Conservation (phyloP, 2,113 vertebrate species). For the Scophthalmus maximus region DNA sequence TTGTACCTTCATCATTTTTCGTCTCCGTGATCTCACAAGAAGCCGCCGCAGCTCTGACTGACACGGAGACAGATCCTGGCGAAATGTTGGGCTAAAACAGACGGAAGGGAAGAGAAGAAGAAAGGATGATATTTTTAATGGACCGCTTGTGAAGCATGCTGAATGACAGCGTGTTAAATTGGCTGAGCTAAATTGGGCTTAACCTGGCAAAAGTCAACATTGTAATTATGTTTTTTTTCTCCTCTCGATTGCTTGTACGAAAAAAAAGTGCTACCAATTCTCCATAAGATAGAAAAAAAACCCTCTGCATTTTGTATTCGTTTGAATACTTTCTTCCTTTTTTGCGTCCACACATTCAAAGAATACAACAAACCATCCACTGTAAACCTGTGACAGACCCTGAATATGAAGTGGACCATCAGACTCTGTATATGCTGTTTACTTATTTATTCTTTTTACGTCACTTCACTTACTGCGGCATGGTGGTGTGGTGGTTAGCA, state of each 20-base stretch:
- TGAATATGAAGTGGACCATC: not conserved
- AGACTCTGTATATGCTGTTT: not conserved
- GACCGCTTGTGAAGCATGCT: slow-evolving; percentile 22
- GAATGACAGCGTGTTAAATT: slow-evolving; percentile 53
- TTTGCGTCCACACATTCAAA: not conserved
- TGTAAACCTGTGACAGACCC: not conserved
- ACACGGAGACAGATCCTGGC: not conserved
- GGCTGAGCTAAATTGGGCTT: slow-evolving; percentile 50
- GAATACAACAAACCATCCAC: too few species aligned
- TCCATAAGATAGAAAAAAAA: not conserved
- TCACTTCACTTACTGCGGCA: not conserved
- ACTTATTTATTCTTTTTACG: too few species aligned
- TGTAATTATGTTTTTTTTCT: slow-evolving; percentile 46
- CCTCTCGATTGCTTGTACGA: slow-evolving; percentile 2
- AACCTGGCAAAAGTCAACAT: slow-evolving; percentile 52
- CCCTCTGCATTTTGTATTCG: too few species aligned
- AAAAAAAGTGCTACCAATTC: slow-evolving; percentile 17
- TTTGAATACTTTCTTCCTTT: not conserved
- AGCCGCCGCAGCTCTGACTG: slow-evolving; percentile 14
- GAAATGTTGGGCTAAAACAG: slow-evolving; percentile 7
- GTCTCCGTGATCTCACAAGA: slow-evolving; percentile 1
- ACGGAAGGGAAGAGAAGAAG: not conserved
- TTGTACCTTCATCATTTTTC: slow-evolving; percentile 20
- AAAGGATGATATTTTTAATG: slow-evolving; percentile 30
- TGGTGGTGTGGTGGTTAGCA: too few species aligned